phyloP scores from a whole-genome alignment of 2,113 vertebrate genomes.

The Campylomormyrus tamandua region DNA sequence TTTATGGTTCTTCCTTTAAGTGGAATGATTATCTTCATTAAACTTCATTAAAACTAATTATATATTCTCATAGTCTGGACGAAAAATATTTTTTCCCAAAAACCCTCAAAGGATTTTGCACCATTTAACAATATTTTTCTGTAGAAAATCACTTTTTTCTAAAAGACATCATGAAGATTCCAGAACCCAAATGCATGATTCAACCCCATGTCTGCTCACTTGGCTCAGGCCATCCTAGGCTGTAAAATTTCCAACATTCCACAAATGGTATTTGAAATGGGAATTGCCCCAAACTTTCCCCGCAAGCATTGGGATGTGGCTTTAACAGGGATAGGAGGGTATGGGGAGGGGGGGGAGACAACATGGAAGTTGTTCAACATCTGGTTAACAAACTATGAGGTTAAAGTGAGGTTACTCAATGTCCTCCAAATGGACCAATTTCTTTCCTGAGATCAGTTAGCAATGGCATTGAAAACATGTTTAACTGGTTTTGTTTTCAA shows the following conservation, averaged over 20 bases:
- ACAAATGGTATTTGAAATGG: slow-evolving; percentile 32
- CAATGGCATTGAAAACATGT: slow-evolving; percentile 30
- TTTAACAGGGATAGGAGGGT: not conserved
- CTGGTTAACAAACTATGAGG: slow-evolving; percentile 37
- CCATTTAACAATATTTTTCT: slow-evolving; percentile 22
- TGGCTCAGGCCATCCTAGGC: slow-evolving; percentile 33
- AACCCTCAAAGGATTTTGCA: slow-evolving; percentile 18
- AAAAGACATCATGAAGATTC: slow-evolving; percentile 23
- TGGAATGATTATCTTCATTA: not conserved
- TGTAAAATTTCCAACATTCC: slow-evolving; percentile 38
- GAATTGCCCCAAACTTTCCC: slow-evolving; percentile 22
- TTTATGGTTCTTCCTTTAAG: slow-evolving; percentile 21
- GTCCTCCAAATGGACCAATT: slow-evolving; percentile 12
- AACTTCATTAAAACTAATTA: slow-evolving; percentile 25
- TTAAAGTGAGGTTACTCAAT: slow-evolving; percentile 30
- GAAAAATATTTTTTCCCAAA: slow-evolving; percentile 27
- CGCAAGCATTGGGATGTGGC: not conserved
- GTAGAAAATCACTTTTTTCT: slow-evolving; percentile 33
- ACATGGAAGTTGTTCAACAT: slow-evolving; percentile 33
- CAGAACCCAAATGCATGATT: slow-evolving; percentile 16
- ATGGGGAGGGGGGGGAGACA: not conserved
- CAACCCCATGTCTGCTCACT: slow-evolving; percentile 22
- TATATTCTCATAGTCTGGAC: slow-evolving; percentile 19
- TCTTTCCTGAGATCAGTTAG: not conserved
- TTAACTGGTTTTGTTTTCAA: slow-evolving; percentile 17